phyloP scores from a whole-genome alignment of 2,888 invertebrate species.

The Rhyacophila evoluta region DNA sequence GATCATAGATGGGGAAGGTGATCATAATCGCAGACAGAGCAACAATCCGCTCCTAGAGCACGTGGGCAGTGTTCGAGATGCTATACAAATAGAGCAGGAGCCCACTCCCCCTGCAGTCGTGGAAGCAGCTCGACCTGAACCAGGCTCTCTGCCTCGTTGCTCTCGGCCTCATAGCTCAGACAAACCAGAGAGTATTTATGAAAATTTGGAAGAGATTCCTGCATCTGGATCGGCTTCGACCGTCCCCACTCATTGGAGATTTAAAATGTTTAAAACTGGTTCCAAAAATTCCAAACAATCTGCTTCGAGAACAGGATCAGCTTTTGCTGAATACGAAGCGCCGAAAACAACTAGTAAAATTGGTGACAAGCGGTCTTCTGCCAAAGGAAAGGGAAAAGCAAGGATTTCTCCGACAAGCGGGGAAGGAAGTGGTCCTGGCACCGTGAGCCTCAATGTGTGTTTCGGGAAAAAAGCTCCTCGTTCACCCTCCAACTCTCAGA shows the following conservation, averaged over 20 bases:
- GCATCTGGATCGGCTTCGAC: constrained; percentile 55
- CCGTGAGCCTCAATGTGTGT: constrained; percentile 54
- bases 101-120: neutral
- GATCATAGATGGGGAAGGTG: neutral
- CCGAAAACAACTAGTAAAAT: constrained; percentile 51
- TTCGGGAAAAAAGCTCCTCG: constrained; percentile 55
- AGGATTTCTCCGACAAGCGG: constrained; percentile 49
- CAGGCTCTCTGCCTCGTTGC: constrained; percentile 52
- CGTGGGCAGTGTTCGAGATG: neutral
- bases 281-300: constrained; percentile 50
- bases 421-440: constrained; percentile 30
- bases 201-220: constrained; percentile 58
- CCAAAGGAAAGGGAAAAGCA: constrained; percentile 49
- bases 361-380: constrained; percentile 52
- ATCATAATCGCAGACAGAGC: neutral
- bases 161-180: constrained; percentile 57
- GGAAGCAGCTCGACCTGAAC: constrained; percentile 36
- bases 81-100: no score
- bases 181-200: constrained; percentile 63
- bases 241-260: constrained; percentile 54
- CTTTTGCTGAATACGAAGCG: constrained; percentile 48
- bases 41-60: neutral
- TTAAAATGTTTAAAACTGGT: constrained; percentile 55
- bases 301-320: constrained; percentile 39
- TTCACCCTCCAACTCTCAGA: constrained; percentile 59